These are phyloP conservation scores for Daboia siamensis DNA, from an alignment of 2,113 vertebrate genomes.

Conservation along the genomic window DNA sequence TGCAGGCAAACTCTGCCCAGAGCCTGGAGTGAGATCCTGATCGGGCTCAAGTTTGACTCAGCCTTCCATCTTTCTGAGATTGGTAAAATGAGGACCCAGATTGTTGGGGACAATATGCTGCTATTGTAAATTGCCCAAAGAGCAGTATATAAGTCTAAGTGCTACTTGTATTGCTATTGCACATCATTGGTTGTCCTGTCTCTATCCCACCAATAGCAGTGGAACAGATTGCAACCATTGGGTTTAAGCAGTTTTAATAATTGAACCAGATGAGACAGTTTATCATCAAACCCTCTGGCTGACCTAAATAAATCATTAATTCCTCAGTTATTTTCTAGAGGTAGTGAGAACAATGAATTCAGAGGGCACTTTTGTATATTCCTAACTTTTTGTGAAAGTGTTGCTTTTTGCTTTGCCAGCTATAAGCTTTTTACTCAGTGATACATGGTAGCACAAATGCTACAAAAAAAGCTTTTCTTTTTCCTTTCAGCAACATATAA, in stretches of 20 bases:
- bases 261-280: background rate
- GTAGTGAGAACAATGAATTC: background rate
- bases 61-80: no score
- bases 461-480: background rate
- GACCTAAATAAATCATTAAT: background rate
- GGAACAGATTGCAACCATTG: background rate
- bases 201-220: background rate
- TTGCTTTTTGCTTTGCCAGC: background rate
- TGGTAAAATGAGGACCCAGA: no score
- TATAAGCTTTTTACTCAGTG: conserved; percentile 25
- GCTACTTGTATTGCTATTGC: background rate
- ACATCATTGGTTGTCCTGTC: background rate
- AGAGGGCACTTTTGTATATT: background rate
- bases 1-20: no score
- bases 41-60: no score
- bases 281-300: background rate
- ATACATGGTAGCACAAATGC: background rate
- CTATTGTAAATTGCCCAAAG: no score
- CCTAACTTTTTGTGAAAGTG: background rate
- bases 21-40: no score
- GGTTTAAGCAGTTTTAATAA: background rate
- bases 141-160: no score
- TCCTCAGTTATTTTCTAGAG: background rate
- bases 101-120: no score
- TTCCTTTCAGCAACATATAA: background rate